Evolutionary conservation across 2,113 vertebrate genomes (phyloP).

Genomic region (Cyanoramphus novaezelandiae): DNA sequence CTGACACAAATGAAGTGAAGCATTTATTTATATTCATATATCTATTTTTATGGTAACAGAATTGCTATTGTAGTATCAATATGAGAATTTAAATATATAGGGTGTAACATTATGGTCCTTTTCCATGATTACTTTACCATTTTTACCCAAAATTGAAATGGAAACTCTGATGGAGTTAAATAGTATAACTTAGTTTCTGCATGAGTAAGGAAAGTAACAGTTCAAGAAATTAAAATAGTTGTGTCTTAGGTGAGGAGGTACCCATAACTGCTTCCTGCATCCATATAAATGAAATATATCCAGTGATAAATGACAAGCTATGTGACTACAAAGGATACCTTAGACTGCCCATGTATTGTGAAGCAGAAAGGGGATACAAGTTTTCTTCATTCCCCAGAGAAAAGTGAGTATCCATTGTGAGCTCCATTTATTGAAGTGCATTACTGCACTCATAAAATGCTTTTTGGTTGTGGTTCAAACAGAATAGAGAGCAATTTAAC

Average conservation of each 20-base stretch:
- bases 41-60: conserved; percentile 70
- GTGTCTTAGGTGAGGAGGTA: neutral
- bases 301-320: neutral
- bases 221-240: neutral
- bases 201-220: neutral
- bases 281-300: neutral
- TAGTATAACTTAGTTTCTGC: neutral
- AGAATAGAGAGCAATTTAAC: neutral
- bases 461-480: conserved; percentile 6
- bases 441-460: conserved; percentile 22
- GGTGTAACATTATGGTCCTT: neutral
- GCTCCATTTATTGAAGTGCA: conserved; percentile 2
- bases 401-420: neutral
- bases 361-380: conserved; percentile 17
- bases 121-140: neutral
- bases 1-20: conserved; percentile 78
- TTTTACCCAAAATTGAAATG: neutral
- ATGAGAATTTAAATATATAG: conserved; percentile 41
- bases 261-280: neutral
- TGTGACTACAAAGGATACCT: neutral
- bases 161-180: neutral
- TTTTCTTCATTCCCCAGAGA: neutral
- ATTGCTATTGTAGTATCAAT: conserved; percentile 66
- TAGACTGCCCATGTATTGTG: neutral
- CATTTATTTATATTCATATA: conserved; percentile 72